Conservation (phyloP, 2,797 vertebrate species). For the Aplochiton taeniatus region DNA sequence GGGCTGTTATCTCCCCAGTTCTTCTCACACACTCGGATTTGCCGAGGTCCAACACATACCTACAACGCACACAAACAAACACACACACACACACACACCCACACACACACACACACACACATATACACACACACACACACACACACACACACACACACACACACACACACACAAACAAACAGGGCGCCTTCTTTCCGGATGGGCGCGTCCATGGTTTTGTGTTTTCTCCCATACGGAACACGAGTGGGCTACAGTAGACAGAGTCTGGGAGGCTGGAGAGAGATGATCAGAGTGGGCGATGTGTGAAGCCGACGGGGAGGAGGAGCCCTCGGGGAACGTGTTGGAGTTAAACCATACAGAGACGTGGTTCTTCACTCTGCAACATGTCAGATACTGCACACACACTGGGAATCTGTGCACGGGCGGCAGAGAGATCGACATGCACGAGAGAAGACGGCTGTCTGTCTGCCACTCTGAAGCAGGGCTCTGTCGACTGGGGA, state of each 20-base stretch:
- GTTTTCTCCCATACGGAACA: too few relatives aligned
- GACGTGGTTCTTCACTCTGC: slow-evolving; percentile 16
- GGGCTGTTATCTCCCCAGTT: slow-evolving; percentile 7
- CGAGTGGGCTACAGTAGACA: background rate
- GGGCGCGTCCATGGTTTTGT: slow-evolving; percentile 22
- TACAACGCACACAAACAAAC: too few relatives aligned
- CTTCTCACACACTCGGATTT: background rate
- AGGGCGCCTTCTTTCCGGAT: slow-evolving; percentile 31
- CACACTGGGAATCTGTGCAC: slow-evolving; percentile 2
- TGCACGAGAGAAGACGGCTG: too few relatives aligned
- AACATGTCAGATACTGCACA: slow-evolving; percentile 2
- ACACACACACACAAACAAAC: background rate
- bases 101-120: background rate
- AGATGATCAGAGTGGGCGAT: slow-evolving; percentile 6
- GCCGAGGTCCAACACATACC: too few relatives aligned
- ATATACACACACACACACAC: too few relatives aligned
- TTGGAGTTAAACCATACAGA: slow-evolving; percentile 3
- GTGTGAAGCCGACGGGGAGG: slow-evolving; percentile 8
- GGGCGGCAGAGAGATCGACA: slow-evolving; percentile 24
- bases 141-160: too few relatives aligned
- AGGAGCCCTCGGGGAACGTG: background rate
- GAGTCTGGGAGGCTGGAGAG: background rate
- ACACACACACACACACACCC: too few relatives aligned
- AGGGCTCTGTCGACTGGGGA: background rate
- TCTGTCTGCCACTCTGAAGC: too few relatives aligned